Evolutionary conservation across 2,888 invertebrate genomes (phyloP), one percentile per base, ranked within the genome.

Genomic region (Watsonalla cultraria): DNA sequence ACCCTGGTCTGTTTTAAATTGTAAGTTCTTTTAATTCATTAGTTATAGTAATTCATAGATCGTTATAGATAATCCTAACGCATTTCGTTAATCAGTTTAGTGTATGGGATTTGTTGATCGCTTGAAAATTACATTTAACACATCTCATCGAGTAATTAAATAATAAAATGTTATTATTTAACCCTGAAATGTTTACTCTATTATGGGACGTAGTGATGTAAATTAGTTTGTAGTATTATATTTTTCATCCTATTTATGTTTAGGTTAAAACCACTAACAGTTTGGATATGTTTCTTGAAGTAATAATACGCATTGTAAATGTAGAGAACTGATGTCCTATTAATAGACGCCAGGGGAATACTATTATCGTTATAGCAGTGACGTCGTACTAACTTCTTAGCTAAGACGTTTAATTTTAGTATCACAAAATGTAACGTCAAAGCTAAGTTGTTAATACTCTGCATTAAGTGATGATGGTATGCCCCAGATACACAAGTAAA

Each of bases 181-280:
- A 61, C 52, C 60, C 63, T 62, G 62, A 48, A 51, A 57, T 62
- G 57, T 52, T 47, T 53, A 62, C 45, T 57, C 69, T 42, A 11
- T 69, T 74, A 72, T 68, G 72, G 72, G 65, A 68, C 75, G 75
- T 82, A 80, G 79, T 64, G 71, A 78, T 79, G 71, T 33, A 65
- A 61, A 72, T 74, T 78, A 77, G 66, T 75, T 74, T 55, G 54
- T 48, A 47, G 50, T 73, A 72, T 70, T 70, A 76, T 78, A 72
- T 74, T 73, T 78, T 80, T 79, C 64, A 70, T 76, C 74, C 71
- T 82, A 83, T 83, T 83, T 86, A 84, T 82, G 74, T 82, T 81
- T 80, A 81, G 72, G 66, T 74, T 73, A 68, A 11, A 71, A 65
- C 70, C 54, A 78, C 76, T 84, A 84, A 83, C 79, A 74, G 64